Percentiles rank a stretch among this genome's conserved stretches.
phyloP scores from a whole-genome alignment of 2,797 vertebrate genomes.

The Neosilurus hyrtlii region DNA sequence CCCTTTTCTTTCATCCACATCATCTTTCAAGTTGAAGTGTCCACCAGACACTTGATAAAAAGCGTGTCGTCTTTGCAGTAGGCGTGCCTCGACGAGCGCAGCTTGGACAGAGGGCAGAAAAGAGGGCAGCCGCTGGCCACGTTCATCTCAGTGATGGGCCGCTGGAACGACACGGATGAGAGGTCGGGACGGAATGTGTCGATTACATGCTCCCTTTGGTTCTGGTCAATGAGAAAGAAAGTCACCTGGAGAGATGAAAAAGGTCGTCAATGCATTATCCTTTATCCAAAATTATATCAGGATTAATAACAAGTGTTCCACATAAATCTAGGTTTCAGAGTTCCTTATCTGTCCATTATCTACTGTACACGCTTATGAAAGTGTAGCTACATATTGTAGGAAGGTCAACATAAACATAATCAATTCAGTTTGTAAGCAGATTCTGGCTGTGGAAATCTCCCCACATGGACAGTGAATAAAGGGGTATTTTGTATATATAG shows the following conservation, averaged over 20 bases:
- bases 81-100: constrained; percentile 70
- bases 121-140: constrained; percentile 81
- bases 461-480: not conserved
- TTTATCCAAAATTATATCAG: not conserved
- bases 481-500: too few species aligned
- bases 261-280: not conserved
- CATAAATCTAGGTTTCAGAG: not conserved
- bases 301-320: not conserved
- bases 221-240: constrained; percentile 82
- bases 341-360: not conserved
- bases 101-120: constrained; percentile 75
- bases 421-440: too few species aligned
- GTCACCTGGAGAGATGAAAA: constrained; percentile 71
- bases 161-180: constrained; percentile 76
- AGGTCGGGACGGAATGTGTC: constrained; percentile 80
- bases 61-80: constrained; percentile 79
- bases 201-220: constrained; percentile 76
- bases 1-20: not conserved
- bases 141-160: constrained; percentile 78
- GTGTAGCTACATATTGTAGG: too few species aligned
- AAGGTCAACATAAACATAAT: not conserved
- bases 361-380: too few species aligned
- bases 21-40: constrained; percentile 62
- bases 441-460: not conserved
- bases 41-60: constrained; percentile 81